phyloP scores from a whole-genome alignment of 2,888 invertebrate species.

The Limnephilus auricula region DNA sequence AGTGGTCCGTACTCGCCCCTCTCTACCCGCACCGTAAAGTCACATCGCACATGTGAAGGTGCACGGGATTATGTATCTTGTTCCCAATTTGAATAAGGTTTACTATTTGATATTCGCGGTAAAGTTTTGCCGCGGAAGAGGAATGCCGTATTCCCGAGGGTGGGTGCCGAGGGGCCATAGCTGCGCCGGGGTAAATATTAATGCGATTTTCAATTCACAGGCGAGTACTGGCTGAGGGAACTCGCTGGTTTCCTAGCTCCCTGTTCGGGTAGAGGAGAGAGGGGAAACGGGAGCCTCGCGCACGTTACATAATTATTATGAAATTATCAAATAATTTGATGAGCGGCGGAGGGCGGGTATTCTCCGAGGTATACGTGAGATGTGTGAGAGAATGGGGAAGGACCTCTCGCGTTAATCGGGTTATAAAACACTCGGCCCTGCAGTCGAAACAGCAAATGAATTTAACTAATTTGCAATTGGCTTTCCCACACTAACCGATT shows the following conservation, averaged over 20 bases:
- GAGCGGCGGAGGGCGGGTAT: constrained; percentile 58
- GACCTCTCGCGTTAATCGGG: constrained; percentile 62
- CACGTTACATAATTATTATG: constrained; percentile 78
- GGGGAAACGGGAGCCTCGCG: constrained; percentile 58
- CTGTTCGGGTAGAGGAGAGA: not conserved
- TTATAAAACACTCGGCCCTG: constrained; percentile 57
- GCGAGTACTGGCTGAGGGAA: constrained; percentile 44
- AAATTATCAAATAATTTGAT: constrained; percentile 77
- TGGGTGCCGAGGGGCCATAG: constrained; percentile 52
- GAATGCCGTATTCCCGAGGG: constrained; percentile 59
- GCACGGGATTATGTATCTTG: constrained; percentile 52
- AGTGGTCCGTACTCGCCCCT: constrained; percentile 55
- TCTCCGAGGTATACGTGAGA: constrained; percentile 51
- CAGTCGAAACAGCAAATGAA: constrained; percentile 46
- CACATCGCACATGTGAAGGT: constrained; percentile 28
- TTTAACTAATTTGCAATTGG: constrained; percentile 39
- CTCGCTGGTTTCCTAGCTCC: constrained; percentile 22
- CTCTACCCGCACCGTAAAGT: constrained; percentile 25
- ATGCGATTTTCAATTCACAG: constrained; percentile 65
- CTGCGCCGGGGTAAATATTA: constrained; percentile 64
- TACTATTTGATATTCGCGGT: constrained; percentile 33
- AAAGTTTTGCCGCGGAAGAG: constrained; percentile 15
- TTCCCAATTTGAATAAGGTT: constrained; percentile 46
- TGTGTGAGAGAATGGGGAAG: constrained; percentile 62
- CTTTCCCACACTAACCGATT: constrained; percentile 39